Percentiles rank a stretch among this genome's conserved stretches.
Evolutionary conservation across 2,888 invertebrate genomes (phyloP).

Genomic region (Tribolium freemani): DNA sequence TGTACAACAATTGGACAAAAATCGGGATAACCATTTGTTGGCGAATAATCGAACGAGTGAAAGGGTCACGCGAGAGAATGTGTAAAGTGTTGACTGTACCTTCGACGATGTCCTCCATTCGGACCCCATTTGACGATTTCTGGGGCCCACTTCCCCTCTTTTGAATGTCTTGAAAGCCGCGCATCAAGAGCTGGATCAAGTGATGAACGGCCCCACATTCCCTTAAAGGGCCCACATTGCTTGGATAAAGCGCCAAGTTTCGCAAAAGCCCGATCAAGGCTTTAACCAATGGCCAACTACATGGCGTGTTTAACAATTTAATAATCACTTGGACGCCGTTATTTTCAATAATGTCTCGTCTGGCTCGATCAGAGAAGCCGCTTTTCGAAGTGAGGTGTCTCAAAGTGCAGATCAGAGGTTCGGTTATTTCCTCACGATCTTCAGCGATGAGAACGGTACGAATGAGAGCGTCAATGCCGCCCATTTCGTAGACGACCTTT

Average conservation of each 20-base stretch:
- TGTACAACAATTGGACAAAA: conserved; percentile 95
- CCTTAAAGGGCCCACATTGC: conserved; percentile 93
- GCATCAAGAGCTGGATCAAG: conserved; percentile 90
- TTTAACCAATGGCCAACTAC: conserved; percentile 97
- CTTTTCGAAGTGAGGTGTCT: conserved; percentile 98
- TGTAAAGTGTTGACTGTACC: conserved; percentile 99
- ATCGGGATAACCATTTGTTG: conserved; percentile 95
- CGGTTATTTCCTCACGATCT: conserved; percentile 97
- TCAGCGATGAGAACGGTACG: conserved; percentile 94
- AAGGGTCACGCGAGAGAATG: conserved; percentile 93
- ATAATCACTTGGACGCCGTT: conserved; percentile 95
- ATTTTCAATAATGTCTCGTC: conserved; percentile 94
- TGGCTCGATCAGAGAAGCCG: conserved; percentile 96
- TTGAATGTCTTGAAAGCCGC: conserved; percentile 96
- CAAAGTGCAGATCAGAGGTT: conserved; percentile 98
- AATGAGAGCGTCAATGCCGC: conserved; percentile 96
- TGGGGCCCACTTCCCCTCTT: conserved; percentile 83
- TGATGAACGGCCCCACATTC: conserved; percentile 96
- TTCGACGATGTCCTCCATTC: conserved; percentile 99
- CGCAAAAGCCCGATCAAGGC: conserved; percentile 97
- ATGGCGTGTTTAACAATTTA: conserved; percentile 95
- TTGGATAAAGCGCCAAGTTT: conserved; percentile 95
- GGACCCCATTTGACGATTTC: conserved; percentile 91
- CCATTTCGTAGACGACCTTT: conserved; percentile 92
- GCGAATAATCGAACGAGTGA: conserved; percentile 92